Base-by-base conservation (phyloP, 2,888 invertebrate genomes). In the Lordiphosa fenestrarum region DNA sequence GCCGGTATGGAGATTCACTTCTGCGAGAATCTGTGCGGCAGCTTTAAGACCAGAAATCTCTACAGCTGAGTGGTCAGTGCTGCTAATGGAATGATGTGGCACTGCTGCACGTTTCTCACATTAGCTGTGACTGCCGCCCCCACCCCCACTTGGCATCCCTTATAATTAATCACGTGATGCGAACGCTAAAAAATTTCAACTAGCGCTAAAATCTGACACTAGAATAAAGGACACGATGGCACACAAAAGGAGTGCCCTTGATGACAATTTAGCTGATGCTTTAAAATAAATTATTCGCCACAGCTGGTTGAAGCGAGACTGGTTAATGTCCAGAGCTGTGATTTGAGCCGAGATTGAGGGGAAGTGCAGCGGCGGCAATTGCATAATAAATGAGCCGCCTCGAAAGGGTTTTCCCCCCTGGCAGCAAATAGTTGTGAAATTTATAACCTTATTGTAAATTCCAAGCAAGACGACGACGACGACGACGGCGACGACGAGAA, bases 391-490 rank as follows among this genome's bases (percentile, higher is more conserved):
- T 81, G 82, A 80, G 77, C 21, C 50, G 55, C 56, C 64, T 67
- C 40, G 72, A 72, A 63, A 58, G 60, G 67, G 49, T 51, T 15
- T 12, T 40, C 19, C 10, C 49, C 38, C 55, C 21, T 33, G 19
- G 40, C 36, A 47, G 23, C 59, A 36, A 62, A 60, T 71, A 40
- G 57, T 55, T 73, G 57, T 46, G 46, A 58, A 67, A 77, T 77
- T 77, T 73, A 77, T 81, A 56, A 58, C 69, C 84, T 73, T 69
- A 81, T 84, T 76, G 82, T 73, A 84, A 71, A 83, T 83, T 69
- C 65, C 59, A 54, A 57, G 33, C 46, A 15, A 12, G 7, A n/a
- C 10, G 40, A 10, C n/a, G 3, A 10, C 6, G 15, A 3, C 15
- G 5, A 4, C 4, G 7, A 6, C 5, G 9, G 3, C 3, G 10